Evolutionary conservation across 1,140 invertebrate genomes (phyloP).

Genomic region (Dufourea novaeangliae): DNA sequence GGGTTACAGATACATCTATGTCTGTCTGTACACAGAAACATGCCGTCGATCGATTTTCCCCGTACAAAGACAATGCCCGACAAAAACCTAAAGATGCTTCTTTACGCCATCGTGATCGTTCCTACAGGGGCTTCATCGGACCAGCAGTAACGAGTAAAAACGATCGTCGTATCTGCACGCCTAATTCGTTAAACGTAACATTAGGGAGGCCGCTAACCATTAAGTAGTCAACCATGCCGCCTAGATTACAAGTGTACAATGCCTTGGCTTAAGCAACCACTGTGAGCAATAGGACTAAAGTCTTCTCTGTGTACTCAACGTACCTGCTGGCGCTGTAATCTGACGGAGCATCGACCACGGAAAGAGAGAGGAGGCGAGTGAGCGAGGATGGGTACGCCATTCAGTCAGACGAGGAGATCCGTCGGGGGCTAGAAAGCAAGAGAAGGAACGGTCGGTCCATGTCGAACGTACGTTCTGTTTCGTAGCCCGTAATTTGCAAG

Average conservation of each 20-base stretch:
- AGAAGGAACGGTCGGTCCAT: constrained; percentile 49
- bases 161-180: neutral
- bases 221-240: constrained; percentile 38
- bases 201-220: neutral
- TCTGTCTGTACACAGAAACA: too few species aligned
- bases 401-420: neutral
- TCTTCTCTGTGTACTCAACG: constrained; percentile 32
- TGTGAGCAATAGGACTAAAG: constrained; percentile 47
- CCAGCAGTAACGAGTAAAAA: neutral
- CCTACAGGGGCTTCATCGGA: neutral
- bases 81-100: too few species aligned
- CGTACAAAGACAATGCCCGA: too few species aligned
- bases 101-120: too few species aligned
- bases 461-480: constrained; percentile 62
- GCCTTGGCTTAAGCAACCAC: constrained; percentile 29
- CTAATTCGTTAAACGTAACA: neutral
- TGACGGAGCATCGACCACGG: constrained; percentile 50
- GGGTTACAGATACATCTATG: too few species aligned
- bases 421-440: neutral
- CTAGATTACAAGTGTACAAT: constrained; percentile 62
- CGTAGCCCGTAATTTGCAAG: constrained; percentile 69
- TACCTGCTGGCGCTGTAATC: constrained; percentile 52
- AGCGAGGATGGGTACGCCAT: neutral
- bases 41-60: too few species aligned
- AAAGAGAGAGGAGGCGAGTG: neutral